Evolutionary conservation across 2,888 invertebrate species (phyloP).

Genomic region (Eupithecia exiguata): DNA sequence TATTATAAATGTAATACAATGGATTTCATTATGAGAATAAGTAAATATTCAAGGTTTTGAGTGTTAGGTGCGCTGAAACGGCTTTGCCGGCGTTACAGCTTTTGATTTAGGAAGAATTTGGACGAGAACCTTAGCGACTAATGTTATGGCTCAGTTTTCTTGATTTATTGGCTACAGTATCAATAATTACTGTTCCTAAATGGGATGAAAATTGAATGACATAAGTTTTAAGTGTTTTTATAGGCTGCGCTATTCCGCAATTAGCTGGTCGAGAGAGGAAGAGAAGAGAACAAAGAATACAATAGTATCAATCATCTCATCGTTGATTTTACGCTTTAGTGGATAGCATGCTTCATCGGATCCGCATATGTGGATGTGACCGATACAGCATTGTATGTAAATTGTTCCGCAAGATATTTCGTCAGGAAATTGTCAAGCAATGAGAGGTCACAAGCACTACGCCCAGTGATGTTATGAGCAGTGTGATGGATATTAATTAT

Average conservation of each 20-base stretch:
- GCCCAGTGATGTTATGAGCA: not conserved
- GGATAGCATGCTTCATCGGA: conserved; percentile 9
- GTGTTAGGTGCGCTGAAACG: conserved; percentile 12
- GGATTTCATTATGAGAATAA: conserved; percentile 46
- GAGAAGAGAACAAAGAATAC: too few relatives aligned
- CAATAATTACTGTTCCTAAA: too few relatives aligned
- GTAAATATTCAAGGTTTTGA: conserved; percentile 41
- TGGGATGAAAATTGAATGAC: too few relatives aligned
- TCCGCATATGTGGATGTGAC: conserved; percentile 33
- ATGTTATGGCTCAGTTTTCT: too few relatives aligned
- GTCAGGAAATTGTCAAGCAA: conserved; percentile 32
- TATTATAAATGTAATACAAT: conserved; percentile 47
- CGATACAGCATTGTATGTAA: conserved; percentile 40
- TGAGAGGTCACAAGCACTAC: conserved; percentile 4
- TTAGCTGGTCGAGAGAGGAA: too few relatives aligned
- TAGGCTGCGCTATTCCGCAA: too few relatives aligned
- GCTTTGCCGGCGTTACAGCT: not conserved
- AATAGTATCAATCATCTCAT: not conserved
- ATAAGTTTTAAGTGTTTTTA: too few relatives aligned
- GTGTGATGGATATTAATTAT: not conserved
- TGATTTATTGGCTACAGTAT: too few relatives aligned
- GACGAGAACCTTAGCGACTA: not conserved
- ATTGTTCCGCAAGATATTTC: conserved; percentile 34
- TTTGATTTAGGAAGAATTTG: not conserved
- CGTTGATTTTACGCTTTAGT: conserved; percentile 3